These are phyloP conservation scores for Alviniconcha strummeri DNA, from an alignment of 2,888 invertebrate species.

Conservation along the genomic window DNA sequence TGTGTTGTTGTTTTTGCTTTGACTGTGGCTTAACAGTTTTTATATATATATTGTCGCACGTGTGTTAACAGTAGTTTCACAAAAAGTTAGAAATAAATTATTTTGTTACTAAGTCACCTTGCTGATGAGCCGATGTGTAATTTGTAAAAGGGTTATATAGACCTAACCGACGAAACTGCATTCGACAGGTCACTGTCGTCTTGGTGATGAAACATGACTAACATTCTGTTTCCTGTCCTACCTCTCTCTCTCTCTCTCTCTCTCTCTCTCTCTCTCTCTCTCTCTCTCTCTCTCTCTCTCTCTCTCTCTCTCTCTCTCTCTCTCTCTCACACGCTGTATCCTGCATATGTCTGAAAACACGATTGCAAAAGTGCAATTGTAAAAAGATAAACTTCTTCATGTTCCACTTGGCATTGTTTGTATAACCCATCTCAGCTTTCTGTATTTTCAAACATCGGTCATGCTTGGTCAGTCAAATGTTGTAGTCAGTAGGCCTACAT, in stretches of 20 bases:
- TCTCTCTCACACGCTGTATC: not conserved
- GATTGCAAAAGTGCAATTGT: not conserved
- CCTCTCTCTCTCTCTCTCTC: not conserved
- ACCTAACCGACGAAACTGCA: too few relatives aligned
- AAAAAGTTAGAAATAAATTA: not conserved
- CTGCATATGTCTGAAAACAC: not conserved
- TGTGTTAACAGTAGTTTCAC: not conserved
- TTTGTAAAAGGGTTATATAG: not conserved
- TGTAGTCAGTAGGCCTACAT: not conserved
- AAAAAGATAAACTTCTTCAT: not conserved
- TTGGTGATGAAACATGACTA: too few relatives aligned
- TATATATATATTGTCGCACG: too few relatives aligned
- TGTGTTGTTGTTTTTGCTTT: too few relatives aligned
- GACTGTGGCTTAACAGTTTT: too few relatives aligned
- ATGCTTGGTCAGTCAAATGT: not conserved
- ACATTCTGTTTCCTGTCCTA: not conserved
- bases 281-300: constrained; percentile 11
- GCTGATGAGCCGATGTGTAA: not conserved
- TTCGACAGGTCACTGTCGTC: too few relatives aligned
- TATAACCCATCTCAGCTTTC: too few relatives aligned
- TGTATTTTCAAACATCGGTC: too few relatives aligned
- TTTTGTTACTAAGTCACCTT: not conserved
- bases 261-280: constrained; percentile 5
- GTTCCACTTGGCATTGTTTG: not conserved
- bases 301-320: constrained; percentile 11